Conservation (phyloP, 2,888 invertebrate genomes). For the Drosophila mimica region DNA sequence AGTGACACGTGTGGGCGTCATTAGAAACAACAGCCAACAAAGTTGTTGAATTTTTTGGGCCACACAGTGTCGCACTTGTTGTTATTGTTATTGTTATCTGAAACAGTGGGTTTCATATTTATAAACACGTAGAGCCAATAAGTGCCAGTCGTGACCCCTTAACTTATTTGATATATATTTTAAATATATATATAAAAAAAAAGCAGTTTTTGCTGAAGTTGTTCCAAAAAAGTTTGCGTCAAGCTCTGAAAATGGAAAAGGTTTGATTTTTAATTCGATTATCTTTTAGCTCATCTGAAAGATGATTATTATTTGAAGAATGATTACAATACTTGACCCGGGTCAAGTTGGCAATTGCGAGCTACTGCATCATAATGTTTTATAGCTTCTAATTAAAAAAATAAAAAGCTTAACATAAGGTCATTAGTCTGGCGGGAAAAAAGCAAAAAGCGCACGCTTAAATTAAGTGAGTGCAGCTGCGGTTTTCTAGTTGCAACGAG, state of each 20-base stretch:
- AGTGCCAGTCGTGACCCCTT: constrained; percentile 6
- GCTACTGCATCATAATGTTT: constrained; percentile 23
- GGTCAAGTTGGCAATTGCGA: neutral
- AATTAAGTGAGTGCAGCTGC: constrained; percentile 57
- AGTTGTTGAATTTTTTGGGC: constrained; percentile 24
- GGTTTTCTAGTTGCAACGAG: constrained; percentile 27
- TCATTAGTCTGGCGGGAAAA: constrained; percentile 32
- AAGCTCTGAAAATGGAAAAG: neutral
- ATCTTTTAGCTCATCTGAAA: neutral
- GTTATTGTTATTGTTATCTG: constrained; percentile 5
- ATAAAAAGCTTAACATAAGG: constrained; percentile 13
- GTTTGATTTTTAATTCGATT: neutral
- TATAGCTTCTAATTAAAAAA: constrained; percentile 44
- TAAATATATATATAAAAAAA: neutral
- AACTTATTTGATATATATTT: constrained; percentile 4
- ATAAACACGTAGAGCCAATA: constrained; percentile 51
- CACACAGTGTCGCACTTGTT: constrained; percentile 12
- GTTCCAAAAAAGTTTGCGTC: neutral
- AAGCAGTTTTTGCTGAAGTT: neutral
- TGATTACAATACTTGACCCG: neutral
- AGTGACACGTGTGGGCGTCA: constrained; percentile 71
- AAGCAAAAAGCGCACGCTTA: constrained; percentile 16
- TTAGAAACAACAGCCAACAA: constrained; percentile 1
- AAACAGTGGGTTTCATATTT: constrained; percentile 52
- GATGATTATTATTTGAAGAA: neutral